phyloP scores from a whole-genome alignment of 1,140 invertebrate genomes.

The Campodea augens region DNA sequence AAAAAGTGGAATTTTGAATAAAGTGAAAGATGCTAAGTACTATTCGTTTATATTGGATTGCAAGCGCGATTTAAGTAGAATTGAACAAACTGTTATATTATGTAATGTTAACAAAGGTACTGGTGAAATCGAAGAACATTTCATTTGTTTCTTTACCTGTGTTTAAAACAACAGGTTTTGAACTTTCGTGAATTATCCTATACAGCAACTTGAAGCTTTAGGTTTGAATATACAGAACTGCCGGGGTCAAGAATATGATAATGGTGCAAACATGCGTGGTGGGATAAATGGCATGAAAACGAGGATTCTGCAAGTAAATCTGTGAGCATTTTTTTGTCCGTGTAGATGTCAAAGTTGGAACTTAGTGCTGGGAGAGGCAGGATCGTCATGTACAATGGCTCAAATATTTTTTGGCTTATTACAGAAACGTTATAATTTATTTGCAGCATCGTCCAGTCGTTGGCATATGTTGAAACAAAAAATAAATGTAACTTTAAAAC shows the following conservation, averaged over 20 bases:
- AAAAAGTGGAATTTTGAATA: slow-evolving; percentile 15
- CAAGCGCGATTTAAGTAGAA: slow-evolving; percentile 21
- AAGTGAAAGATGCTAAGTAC: slow-evolving; percentile 21
- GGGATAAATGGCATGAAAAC: neutral
- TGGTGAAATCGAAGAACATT: neutral
- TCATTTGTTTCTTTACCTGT: neutral
- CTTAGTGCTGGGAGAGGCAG: neutral
- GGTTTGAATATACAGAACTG: neutral
- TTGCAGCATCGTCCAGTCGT: neutral
- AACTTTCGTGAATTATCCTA: neutral
- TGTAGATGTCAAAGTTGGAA: neutral
- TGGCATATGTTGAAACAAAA: neutral
- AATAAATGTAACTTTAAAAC: neutral
- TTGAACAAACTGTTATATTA: slow-evolving; percentile 21
- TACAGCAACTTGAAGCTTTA: neutral
- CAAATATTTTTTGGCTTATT: neutral
- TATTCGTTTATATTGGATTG: slow-evolving; percentile 23
- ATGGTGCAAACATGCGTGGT: neutral
- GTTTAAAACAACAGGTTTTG: neutral
- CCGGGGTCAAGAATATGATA: neutral
- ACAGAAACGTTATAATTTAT: neutral
- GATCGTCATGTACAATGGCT: neutral
- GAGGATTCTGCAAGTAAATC: neutral
- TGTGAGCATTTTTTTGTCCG: neutral
- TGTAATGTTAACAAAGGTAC: slow-evolving; percentile 12